These are phyloP conservation scores for Apis mellifera DNA, from an alignment of 1,140 invertebrate species.

Conservation along the genomic window Amel_HAv3.1 CM009931.2:6979001-6979500, in stretches of 20 bases:
- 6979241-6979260: neutral
- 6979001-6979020: constrained; percentile 32
- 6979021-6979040: constrained; percentile 37
- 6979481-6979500: constrained; percentile 32
- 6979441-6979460: constrained; percentile 10
- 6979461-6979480: neutral
- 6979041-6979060: constrained; percentile 21
- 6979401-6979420: neutral
- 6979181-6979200: neutral
- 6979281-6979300: neutral
- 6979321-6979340: too few relatives aligned
- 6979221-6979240: too few relatives aligned
- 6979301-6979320: too few relatives aligned
- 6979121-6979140: neutral
- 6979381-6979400: neutral
- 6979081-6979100: constrained; percentile 4
- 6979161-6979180: neutral
- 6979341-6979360: neutral
- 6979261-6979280: neutral
- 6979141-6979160: neutral
- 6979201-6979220: too few relatives aligned
- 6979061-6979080: constrained; percentile 59
- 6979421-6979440: constrained; percentile 18
- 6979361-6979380: neutral
- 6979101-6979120: neutral